These are phyloP conservation scores for Hydrophis major DNA, from an alignment of 2,797 vertebrate species.

Conservation along the genomic window DNA sequence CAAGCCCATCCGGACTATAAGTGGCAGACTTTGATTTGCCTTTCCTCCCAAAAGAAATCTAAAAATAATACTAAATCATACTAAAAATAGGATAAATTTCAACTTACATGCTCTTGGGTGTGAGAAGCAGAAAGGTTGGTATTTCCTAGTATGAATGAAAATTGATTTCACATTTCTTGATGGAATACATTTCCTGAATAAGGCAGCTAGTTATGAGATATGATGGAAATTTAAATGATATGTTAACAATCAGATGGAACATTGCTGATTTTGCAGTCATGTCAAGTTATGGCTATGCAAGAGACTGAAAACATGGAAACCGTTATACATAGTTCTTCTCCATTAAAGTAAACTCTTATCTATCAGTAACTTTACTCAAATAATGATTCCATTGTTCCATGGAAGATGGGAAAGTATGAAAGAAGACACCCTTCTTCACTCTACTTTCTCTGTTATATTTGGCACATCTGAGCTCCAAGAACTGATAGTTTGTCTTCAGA, in stretches of 20 bases:
- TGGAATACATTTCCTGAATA: neutral
- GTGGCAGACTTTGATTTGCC: slow-evolving; percentile 21
- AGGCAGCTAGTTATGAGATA: neutral
- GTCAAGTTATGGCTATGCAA: neutral
- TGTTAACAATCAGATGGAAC: rapidly evolving
- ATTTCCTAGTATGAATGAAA: slow-evolving; percentile 31
- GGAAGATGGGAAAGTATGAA: neutral
- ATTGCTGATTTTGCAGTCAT: neutral
- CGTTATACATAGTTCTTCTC: neutral
- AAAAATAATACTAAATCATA: slow-evolving; percentile 44
- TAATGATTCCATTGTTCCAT: neutral
- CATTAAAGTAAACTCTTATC: neutral
- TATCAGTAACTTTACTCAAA: neutral
- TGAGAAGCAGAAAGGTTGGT: neutral
- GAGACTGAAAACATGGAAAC: neutral
- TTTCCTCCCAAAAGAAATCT: slow-evolving; percentile 32
- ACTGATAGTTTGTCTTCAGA: neutral
- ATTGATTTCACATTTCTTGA: neutral
- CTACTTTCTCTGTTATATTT: neutral
- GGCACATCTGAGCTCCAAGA: neutral
- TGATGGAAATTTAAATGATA: neutral
- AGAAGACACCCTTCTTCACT: neutral
- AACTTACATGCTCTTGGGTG: neutral
- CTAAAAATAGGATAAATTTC: slow-evolving; percentile 24
- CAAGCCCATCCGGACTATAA: neutral